Conservation (phyloP, 2,797 vertebrate species). For the Bovichtus diacanthus region DNA sequence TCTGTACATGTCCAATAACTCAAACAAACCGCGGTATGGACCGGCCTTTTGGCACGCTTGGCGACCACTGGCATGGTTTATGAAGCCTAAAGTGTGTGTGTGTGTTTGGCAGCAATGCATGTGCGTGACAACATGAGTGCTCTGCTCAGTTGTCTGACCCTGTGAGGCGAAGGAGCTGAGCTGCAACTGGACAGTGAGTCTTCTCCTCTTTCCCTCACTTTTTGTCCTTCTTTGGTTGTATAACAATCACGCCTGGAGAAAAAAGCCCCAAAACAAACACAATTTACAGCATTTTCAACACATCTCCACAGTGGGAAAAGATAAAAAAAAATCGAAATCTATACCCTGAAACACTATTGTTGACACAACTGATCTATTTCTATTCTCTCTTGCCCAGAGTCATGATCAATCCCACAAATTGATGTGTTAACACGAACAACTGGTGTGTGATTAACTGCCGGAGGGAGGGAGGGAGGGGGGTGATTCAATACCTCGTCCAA, state of each 20-base stretch:
- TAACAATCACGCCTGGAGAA: constrained; percentile 15
- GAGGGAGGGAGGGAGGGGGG: background rate
- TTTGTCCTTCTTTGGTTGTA: constrained; percentile 30
- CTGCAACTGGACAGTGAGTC: constrained; percentile 33
- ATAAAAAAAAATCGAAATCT: constrained; percentile 28
- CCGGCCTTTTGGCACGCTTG: constrained; percentile 33
- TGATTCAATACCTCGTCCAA: constrained; percentile 43
- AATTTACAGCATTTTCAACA: background rate
- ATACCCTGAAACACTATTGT: constrained; percentile 11
- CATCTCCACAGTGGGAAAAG: constrained; percentile 10
- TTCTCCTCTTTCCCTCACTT: constrained; percentile 17
- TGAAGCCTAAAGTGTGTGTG: constrained; percentile 24
- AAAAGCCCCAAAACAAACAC: background rate
- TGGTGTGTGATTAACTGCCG: constrained; percentile 56
- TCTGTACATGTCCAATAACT: constrained; percentile 21
- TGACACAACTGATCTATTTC: constrained; percentile 20
- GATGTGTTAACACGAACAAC: constrained; percentile 56
- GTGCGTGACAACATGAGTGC: constrained; percentile 45
- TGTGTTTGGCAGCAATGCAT: constrained; percentile 11
- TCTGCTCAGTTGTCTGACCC: constrained; percentile 51
- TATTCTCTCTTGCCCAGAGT: constrained; percentile 41
- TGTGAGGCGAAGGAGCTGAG: constrained; percentile 30
- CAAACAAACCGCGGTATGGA: constrained; percentile 30
- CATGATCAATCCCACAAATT: constrained; percentile 57
- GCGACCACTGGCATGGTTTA: constrained; percentile 32